Percentiles rank a stretch among this genome's conserved stretches.
phyloP scores from a whole-genome alignment of 2,888 invertebrate species.

The Cerceris rybyensis region DNA sequence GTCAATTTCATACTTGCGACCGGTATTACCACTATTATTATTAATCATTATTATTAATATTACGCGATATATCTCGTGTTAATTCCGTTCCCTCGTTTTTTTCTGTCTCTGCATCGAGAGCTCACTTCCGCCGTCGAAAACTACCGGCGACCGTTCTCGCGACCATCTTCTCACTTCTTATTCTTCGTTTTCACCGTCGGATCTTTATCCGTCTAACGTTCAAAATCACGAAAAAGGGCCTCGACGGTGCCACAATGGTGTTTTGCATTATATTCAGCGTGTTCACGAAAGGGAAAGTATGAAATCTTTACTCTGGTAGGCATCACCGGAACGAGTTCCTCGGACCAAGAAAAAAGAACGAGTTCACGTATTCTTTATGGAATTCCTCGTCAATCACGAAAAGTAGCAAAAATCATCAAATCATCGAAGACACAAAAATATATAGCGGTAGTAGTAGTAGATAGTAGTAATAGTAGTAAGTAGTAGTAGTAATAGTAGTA shows the following conservation, averaged over 20 bases:
- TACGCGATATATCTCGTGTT: constrained; percentile 34
- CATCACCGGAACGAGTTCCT: constrained; percentile 43
- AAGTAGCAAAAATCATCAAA: constrained; percentile 68
- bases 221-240: constrained; percentile 15
- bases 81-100: constrained; percentile 33
- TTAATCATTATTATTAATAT: constrained; percentile 31
- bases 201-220: constrained; percentile 6
- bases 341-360: constrained; percentile 55
- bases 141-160: constrained; percentile 10
- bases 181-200: not conserved
- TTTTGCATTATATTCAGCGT: not conserved
- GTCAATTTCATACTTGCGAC: constrained; percentile 24
- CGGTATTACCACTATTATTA: not conserved
- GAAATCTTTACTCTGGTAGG: constrained; percentile 54
- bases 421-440: constrained; percentile 78
- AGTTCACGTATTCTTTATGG: constrained; percentile 39
- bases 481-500: constrained; percentile 47
- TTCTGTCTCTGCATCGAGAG: constrained; percentile 14
- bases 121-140: constrained; percentile 39
- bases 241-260: constrained; percentile 16
- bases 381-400: constrained; percentile 44
- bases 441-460: constrained; percentile 65
- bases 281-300: constrained; percentile 60
- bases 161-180: not conserved
- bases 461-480: constrained; percentile 64